phyloP scores from a whole-genome alignment of 2,797 vertebrate species.

The Spheniscus humboldti region DNA sequence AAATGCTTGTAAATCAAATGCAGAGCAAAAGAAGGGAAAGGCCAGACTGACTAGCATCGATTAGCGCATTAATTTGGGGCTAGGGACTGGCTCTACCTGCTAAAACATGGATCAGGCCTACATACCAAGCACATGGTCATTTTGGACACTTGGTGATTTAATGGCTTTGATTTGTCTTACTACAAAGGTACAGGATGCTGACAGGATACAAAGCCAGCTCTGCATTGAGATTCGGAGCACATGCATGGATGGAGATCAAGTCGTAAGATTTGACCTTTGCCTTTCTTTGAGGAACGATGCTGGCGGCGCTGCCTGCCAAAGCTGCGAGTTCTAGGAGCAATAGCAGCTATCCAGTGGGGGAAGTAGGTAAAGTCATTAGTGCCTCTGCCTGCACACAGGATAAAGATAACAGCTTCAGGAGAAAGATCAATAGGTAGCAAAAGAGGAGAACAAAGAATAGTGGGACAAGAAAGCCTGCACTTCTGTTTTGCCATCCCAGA shows the following conservation, averaged over 20 bases:
- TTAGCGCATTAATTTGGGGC: not conserved
- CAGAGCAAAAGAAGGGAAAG: not conserved
- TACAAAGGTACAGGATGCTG: not conserved
- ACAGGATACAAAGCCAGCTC: not conserved
- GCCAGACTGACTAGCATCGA: no score
- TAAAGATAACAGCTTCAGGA: not conserved
- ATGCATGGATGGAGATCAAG: not conserved
- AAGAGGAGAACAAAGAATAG: not conserved
- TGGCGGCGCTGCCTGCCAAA: not conserved
- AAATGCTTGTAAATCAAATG: not conserved
- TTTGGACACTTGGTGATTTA: not conserved
- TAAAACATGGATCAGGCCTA: not conserved
- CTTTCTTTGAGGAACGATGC: not conserved
- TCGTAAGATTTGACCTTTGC: not conserved
- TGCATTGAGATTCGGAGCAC: not conserved
- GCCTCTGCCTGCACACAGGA: not conserved
- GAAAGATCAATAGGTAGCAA: not conserved
- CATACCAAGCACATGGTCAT: not conserved
- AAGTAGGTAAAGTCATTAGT: not conserved
- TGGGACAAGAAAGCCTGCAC: not conserved
- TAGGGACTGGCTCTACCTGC: not conserved
- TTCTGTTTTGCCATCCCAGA: not conserved
- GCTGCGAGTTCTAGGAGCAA: not conserved
- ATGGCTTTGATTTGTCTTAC: not conserved
- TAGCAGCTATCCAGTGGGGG: not conserved